phyloP scores from a whole-genome alignment of 2,113 vertebrate genomes.

The Chaenocephalus aceratus region DNA sequence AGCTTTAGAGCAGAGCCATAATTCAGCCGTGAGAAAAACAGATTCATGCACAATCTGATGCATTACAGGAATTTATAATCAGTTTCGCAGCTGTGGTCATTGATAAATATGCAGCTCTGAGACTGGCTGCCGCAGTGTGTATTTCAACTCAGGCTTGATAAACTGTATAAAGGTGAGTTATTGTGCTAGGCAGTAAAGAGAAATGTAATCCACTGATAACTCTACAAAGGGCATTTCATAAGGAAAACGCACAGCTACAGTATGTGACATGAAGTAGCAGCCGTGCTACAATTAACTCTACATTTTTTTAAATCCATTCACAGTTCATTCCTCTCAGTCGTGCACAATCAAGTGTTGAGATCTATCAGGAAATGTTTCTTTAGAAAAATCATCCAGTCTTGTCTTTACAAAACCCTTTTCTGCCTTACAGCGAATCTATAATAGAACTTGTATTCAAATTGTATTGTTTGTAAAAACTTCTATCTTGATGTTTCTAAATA shows the following conservation, averaged over 20 bases:
- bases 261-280: neutral
- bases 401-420: too few relatives aligned
- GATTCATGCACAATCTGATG: slow-evolving; percentile 66
- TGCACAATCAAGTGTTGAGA: neutral
- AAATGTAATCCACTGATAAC: slow-evolving; percentile 65
- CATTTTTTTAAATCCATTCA: neutral
- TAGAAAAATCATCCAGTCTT: neutral
- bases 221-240: slow-evolving; percentile 26
- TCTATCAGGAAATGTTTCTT: neutral
- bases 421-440: neutral
- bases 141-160: slow-evolving; percentile 56
- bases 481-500: neutral
- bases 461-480: neutral
- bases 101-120: slow-evolving; percentile 64
- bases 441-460: neutral
- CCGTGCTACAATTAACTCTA: too few relatives aligned
- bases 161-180: slow-evolving; percentile 50
- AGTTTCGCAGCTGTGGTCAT: slow-evolving; percentile 49
- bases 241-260: slow-evolving; percentile 5
- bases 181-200: slow-evolving; percentile 28
- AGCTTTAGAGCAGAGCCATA: slow-evolving; percentile 62
- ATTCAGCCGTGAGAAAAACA: slow-evolving; percentile 61
- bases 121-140: slow-evolving; percentile 23
- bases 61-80: slow-evolving; percentile 69
- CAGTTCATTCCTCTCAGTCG: neutral